Base-by-base conservation (phyloP, 1,140 invertebrate genomes). In the Olivierus martensii region DNA sequence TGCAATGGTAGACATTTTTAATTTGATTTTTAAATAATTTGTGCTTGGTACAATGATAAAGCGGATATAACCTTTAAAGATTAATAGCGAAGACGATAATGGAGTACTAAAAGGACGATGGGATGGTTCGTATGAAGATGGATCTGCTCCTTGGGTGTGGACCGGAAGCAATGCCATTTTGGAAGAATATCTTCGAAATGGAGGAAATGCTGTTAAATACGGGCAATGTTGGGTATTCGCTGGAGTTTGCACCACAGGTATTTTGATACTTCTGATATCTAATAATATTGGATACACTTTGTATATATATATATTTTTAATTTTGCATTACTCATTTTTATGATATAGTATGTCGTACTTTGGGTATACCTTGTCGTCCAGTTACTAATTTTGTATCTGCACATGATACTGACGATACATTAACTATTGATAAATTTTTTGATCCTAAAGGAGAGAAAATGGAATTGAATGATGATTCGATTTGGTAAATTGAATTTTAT, bases 221-320 rank as follows among this genome's bases (percentile, higher is more conserved):
- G 90, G 84, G 0, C 91, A 95, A 61, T 95, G 89, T 63, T 95
- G 89, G 89, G 87, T 94, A 1, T 95, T 91, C 65, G 79, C 87
- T 19, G 89, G 87, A 9, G 81, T 93, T 4, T 65, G 89, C 15
- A 84, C 87, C 0, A 89, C 61, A 5, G 51, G 56, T 58, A 70
- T 79, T 81, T 71, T 69, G 70, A 65, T 45, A 58, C 46, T 7
- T 43, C 4, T 43, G 4, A 9, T 43, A 22, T 43, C n/a, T 22
- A 46, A 15, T 19, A 46, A 46, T n/a, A n/a, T n/a, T n/a, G 34
- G 2, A 2, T 14, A 21, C 14, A 3, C 15, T 11, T 17, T 3
- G 1, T 3, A 38, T 39, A 19, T 38, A 17, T 1, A 22, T 12
- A 49, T 42, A 3, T 44, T 41, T 28, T 14, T 38, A 14, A 37